Percentiles rank a stretch among this genome's conserved stretches.
Evolutionary conservation across 2,888 invertebrate genomes (phyloP).

Genomic region (Liodrosophila aerea): DNA sequence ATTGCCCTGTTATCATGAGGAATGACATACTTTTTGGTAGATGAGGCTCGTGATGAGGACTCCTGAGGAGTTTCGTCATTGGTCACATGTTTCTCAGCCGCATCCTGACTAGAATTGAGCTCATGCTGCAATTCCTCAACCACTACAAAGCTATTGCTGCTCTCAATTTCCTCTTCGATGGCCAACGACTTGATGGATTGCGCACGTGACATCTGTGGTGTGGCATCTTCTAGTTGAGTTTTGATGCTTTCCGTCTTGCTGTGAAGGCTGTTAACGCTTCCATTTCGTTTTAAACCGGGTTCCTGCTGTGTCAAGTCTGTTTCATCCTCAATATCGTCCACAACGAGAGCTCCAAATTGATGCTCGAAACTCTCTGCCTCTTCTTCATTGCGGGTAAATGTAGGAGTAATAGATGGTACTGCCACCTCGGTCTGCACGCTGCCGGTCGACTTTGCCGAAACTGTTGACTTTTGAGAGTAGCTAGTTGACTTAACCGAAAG

Average conservation of each 20-base stretch:
- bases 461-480: slow-evolving; percentile 79
- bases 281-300: slow-evolving; percentile 52
- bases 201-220: slow-evolving; percentile 71
- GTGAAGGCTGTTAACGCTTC: slow-evolving; percentile 67
- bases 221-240: slow-evolving; percentile 68
- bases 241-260: slow-evolving; percentile 78
- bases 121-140: slow-evolving; percentile 55
- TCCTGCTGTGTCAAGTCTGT: slow-evolving; percentile 22
- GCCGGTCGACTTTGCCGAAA: slow-evolving; percentile 68
- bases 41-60: slow-evolving; percentile 1
- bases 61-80: slow-evolving; percentile 7
- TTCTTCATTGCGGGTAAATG: slow-evolving; percentile 22
- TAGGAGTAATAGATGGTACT: slow-evolving; percentile 1
- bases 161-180: slow-evolving; percentile 81
- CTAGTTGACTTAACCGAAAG: slow-evolving; percentile 67
- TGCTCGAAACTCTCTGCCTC: slow-evolving; percentile 37
- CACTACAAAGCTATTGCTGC: slow-evolving; percentile 68
- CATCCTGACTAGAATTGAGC: slow-evolving; percentile 24
- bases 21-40: slow-evolving; percentile 15
- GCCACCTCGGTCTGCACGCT: slow-evolving; percentile 19
- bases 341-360: slow-evolving; percentile 50
- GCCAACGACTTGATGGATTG: slow-evolving; percentile 83
- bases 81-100: slow-evolving; percentile 1
- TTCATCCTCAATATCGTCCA: slow-evolving; percentile 59
- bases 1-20: slow-evolving; percentile 29